These are phyloP conservation scores for Prorops nasuta DNA, from an alignment of 1,140 invertebrate species.

Conservation along the genomic window DNA sequence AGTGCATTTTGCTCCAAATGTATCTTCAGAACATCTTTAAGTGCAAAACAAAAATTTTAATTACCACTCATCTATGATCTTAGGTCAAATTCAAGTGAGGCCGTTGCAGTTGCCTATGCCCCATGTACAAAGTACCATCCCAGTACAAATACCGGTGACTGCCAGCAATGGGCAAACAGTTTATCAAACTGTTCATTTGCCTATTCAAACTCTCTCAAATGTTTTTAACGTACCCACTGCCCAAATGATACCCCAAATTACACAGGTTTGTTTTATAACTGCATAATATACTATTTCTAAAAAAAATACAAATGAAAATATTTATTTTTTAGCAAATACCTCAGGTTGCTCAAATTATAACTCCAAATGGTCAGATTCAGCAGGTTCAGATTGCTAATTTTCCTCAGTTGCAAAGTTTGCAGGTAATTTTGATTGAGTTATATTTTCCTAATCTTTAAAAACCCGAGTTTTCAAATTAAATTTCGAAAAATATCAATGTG, in stretches of 20 bases:
- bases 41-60: too few species aligned
- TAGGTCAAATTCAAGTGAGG: slow-evolving; percentile 74
- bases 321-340: slow-evolving; percentile 48
- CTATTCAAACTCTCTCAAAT: slow-evolving; percentile 70
- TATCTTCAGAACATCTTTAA: too few species aligned
- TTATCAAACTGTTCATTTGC: slow-evolving; percentile 90
- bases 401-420: slow-evolving; percentile 60
- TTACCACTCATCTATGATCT: too few species aligned
- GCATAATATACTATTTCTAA: neutral
- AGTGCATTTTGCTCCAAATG: too few species aligned
- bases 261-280: slow-evolving; percentile 58
- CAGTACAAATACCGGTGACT: slow-evolving; percentile 89
- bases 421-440: too few species aligned
- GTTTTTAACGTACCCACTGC: slow-evolving; percentile 59
- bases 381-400: slow-evolving; percentile 76
- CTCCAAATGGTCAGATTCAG: slow-evolving; percentile 83
- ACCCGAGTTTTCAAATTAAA: too few species aligned
- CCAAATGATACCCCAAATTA: slow-evolving; percentile 75
- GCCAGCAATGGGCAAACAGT: slow-evolving; percentile 87
- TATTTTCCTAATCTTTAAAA: too few species aligned
- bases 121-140: slow-evolving; percentile 72
- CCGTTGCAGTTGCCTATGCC: slow-evolving; percentile 78
- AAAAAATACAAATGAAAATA: neutral
- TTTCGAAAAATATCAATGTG: too few species aligned
- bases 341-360: slow-evolving; percentile 82